Base-by-base conservation (phyloP, 2,797 vertebrate genomes). In the Dermochelys coriacea region DNA sequence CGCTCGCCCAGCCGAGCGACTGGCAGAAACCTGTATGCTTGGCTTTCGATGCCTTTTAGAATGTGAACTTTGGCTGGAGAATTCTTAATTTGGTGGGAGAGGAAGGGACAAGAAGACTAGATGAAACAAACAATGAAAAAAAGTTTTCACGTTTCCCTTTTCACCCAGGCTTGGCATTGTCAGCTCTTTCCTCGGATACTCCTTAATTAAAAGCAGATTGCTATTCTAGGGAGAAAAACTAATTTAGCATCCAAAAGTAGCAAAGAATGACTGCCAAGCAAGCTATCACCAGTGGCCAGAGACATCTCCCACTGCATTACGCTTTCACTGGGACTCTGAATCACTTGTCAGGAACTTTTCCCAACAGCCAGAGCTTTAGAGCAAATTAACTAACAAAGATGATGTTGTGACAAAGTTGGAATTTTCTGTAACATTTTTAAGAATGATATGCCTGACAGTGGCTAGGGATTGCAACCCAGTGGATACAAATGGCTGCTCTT, bases 31-130 rank as follows among this genome's bases (percentile, higher is more conserved):
- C 50, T 4, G 10, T 25, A 37, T 25, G 21, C 19, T 37, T 45
- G n/a, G 71, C 55, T 78, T n/a, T 51, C 59, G n/a, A 31, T 21
- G 8, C 15, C 68, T 27, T 52, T 12, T 54, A 18, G 51, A 47
- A 50, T 10, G 0, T 1, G 1, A 19, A 4, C 45, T 59, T 23
- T 3, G 1, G 15, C 29, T 0, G 0, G 57, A 75, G 31, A 19
- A 21, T 59, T 54, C 75, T 16, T 1, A 4, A 2, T 23, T 0
- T 6, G 2, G 57, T 80, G 31, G 10, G 3, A 11, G 14, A 8
- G 37, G 18, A 6, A 2, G 14, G 45, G 74, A 29, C 12, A 12
- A 47, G 29, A 29, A 25, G 49, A 27, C 64, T 49, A 82, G 79
- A 31, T 3, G n/a, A 31, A 86, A 55, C 79, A 41, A 54, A 7